These are phyloP conservation scores for Trissolcus japonicus DNA, from an alignment of 2,888 invertebrate species.

Conservation along the genomic window DNA sequence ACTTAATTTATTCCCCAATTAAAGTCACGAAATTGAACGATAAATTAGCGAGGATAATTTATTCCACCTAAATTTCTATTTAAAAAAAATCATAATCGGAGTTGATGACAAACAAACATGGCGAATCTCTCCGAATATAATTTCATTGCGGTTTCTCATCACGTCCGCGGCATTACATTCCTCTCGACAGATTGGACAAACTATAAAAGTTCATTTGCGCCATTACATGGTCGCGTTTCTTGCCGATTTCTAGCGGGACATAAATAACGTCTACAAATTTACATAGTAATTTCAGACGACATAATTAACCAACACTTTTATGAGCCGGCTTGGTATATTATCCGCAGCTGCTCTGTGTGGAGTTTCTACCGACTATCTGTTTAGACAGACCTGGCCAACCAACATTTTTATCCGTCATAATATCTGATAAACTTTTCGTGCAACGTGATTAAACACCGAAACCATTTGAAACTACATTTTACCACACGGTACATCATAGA, in stretches of 20 bases:
- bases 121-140: slow-evolving; percentile 17
- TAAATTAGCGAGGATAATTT: no score
- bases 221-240: slow-evolving; percentile 33
- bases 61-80: slow-evolving; percentile 2
- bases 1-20: neutral
- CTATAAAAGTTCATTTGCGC: slow-evolving; percentile 46
- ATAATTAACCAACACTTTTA: slow-evolving; percentile 38
- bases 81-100: neutral
- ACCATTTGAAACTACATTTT: no score
- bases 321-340: slow-evolving; percentile 15
- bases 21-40: no score
- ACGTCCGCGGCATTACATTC: slow-evolving; percentile 35
- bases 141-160: slow-evolving; percentile 32
- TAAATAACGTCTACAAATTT: slow-evolving; percentile 44
- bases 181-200: slow-evolving; percentile 33
- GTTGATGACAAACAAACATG: slow-evolving; percentile 13
- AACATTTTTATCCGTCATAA: slow-evolving; percentile 9
- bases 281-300: slow-evolving; percentile 42
- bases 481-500: no score
- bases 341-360: neutral
- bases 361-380: slow-evolving; percentile 19
- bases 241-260: slow-evolving; percentile 36
- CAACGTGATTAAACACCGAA: no score
- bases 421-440: no score
- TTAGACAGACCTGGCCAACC: slow-evolving; percentile 1